These are phyloP conservation scores for Xestobium rufovillosum DNA, from an alignment of 2,888 invertebrate genomes.

Conservation along the genomic window DNA sequence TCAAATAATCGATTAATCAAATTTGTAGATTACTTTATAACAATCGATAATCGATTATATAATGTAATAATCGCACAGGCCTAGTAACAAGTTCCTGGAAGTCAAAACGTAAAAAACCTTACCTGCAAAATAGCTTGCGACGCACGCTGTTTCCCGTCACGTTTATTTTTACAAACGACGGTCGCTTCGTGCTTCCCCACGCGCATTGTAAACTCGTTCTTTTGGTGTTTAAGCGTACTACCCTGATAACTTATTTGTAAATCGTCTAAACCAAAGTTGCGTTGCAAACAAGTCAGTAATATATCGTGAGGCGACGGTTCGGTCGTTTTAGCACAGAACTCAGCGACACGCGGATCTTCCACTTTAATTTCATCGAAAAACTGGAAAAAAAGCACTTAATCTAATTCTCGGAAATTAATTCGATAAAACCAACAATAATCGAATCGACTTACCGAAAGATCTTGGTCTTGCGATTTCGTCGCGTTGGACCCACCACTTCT, in stretches of 20 bases:
- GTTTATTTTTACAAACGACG: conserved; percentile 91
- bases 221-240: conserved; percentile 80
- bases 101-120: too few species aligned
- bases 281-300: conserved; percentile 80
- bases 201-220: conserved; percentile 89
- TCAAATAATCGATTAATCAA: too few species aligned
- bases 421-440: too few species aligned
- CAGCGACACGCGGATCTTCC: conserved; percentile 88
- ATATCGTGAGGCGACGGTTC: conserved; percentile 94
- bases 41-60: too few species aligned
- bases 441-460: conserved; percentile 44
- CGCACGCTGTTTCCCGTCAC: conserved; percentile 93
- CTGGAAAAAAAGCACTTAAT: conserved; percentile 42
- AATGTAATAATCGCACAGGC: too few species aligned
- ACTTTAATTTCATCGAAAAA: conserved; percentile 91
- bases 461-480: conserved; percentile 43
- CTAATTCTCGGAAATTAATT: too few species aligned
- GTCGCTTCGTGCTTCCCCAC: conserved; percentile 88
- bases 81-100: too few species aligned
- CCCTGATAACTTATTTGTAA: conserved; percentile 75
- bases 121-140: conserved; percentile 89
- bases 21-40: too few species aligned
- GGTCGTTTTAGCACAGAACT: conserved; percentile 93
- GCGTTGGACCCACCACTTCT: conserved; percentile 43
- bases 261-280: conserved; percentile 88